Conservation (phyloP, 2,888 invertebrate species). For the Latrodectus hesperus region DNA sequence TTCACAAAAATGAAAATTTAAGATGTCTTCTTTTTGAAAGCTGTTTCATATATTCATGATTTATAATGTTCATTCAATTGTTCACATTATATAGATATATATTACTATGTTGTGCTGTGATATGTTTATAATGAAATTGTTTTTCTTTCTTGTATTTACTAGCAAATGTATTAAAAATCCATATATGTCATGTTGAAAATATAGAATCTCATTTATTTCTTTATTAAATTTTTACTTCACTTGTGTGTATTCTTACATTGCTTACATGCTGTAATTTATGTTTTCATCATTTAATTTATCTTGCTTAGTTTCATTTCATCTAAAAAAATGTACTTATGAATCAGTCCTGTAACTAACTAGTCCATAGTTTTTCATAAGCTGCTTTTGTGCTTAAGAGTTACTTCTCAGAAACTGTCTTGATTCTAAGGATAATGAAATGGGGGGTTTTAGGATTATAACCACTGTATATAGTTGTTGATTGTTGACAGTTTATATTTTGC, state of each 20-base stretch:
- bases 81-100: background rate
- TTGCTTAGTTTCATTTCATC: no score
- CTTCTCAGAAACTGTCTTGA: background rate
- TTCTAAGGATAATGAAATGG: conserved; percentile 3
- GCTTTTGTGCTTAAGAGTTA: background rate
- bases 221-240: no score
- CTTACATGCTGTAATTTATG: background rate
- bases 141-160: background rate
- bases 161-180: background rate
- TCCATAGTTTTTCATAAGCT: background rate
- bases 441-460: conserved; percentile 9
- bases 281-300: no score
- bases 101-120: conserved; percentile 3
- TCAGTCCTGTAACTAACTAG: background rate
- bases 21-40: background rate
- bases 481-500: conserved; percentile 68
- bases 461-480: conserved; percentile 65
- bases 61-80: no score
- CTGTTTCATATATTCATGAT: background rate
- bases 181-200: background rate
- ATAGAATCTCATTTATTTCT: background rate
- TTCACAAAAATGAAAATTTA: background rate
- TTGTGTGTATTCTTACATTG: background rate
- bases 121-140: background rate
- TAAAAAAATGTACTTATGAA: no score